Evolutionary conservation across 2,888 invertebrate species (phyloP).

Genomic region (Rosalia funebris): DNA sequence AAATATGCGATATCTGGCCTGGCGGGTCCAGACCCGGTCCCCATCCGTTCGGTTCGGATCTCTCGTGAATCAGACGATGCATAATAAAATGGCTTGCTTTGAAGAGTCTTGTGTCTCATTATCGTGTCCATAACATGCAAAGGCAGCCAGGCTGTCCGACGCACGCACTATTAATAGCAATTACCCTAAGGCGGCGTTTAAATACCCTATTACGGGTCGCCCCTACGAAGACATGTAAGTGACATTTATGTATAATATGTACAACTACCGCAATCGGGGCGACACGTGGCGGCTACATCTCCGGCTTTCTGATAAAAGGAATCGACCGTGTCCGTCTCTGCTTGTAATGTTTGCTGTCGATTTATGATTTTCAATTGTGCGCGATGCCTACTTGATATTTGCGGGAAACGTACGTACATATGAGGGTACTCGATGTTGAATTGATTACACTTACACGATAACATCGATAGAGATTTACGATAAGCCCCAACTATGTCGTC

Average conservation of each 20-base stretch:
- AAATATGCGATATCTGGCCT: too few species aligned
- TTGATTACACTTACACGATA: too few species aligned
- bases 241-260: conserved; percentile 59
- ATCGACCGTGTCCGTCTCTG: conserved; percentile 28
- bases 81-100: conserved; percentile 48
- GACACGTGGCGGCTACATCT: conserved; percentile 37
- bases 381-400: conserved; percentile 10
- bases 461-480: too few species aligned
- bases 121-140: conserved; percentile 63
- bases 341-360: conserved; percentile 33
- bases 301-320: conserved; percentile 29
- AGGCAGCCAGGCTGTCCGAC: conserved; percentile 58
- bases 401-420: too few species aligned
- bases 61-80: conserved; percentile 42
- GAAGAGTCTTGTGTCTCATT: conserved; percentile 55
- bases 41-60: too few species aligned
- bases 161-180: conserved; percentile 62
- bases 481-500: too few species aligned
- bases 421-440: too few species aligned
- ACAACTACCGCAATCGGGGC: conserved; percentile 40
- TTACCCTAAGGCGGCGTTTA: conserved; percentile 62
- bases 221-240: conserved; percentile 56
- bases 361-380: conserved; percentile 35
- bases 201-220: conserved; percentile 57
- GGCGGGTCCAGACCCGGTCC: too few species aligned